Evolutionary conservation across 2,888 invertebrate genomes (phyloP), one percentile per base, ranked within the genome.

Genomic region (Microctonus aethiopoides): DNA sequence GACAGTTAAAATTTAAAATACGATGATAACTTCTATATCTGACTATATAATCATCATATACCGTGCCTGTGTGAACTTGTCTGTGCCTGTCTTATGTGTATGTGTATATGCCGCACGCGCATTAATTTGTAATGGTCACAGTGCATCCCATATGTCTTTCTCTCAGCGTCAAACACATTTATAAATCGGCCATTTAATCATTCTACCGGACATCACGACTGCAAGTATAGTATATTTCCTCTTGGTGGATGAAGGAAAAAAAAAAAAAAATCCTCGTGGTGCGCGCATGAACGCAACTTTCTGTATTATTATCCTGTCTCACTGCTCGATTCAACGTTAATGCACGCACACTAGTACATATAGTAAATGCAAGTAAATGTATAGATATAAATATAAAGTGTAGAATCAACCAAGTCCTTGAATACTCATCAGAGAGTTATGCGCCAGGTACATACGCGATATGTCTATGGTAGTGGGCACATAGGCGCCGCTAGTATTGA

Each of bases 101-200:
- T 84, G 79, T 1, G 36, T 36, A 83, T 83, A 83, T 84, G 84
- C 81, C 76, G 78, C 78, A 77, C 73, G 75, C 36, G 74, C 84
- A 85, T 84, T 84, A 84, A 84, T 84, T 83, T 79, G 78, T 78
- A 79, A 78, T 82, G 80, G 78, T 80, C 80, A 79, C 79, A 78
- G 76, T 75, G 76, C 78, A 76, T 79, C 80, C 77, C 77, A 74
- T 73, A 1, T 36, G 1, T 10, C 4, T 36, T 10, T 10, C 10
- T 9, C 36, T 36, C 7, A 9, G 1, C 6, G 36, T 10, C 10
- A 36, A 9, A 36, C 10, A 36, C 10, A 36, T 10, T 9, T 36
- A 36, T 36, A 10, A 36, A 36, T 36, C 72, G 76, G 70, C 75
- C 78, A 76, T 78, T 80, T 80, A 81, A 81, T 81, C 80, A 80